Base-by-base conservation (phyloP, 2,113 vertebrate species). In the Nicator chloris region DNA sequence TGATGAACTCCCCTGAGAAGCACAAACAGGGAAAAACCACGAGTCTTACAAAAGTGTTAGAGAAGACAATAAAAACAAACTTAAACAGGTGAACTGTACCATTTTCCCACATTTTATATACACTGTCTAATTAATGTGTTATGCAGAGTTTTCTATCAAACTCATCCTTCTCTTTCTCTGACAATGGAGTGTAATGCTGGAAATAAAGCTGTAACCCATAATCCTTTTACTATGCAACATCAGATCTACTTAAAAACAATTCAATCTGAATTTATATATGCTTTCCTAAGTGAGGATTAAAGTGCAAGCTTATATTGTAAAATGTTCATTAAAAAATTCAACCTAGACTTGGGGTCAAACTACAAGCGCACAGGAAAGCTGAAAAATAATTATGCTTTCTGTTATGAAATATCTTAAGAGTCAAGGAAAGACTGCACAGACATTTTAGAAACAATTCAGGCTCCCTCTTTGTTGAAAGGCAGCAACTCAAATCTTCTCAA, bases 1-100 rank as follows among this genome's bases (percentile, higher is more conserved):
- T 42, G 97, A 97, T 7, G 97, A 97, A 95, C 96, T 86, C 33
- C 97, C 98, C 98, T 98, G 94, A 51, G 64, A 92, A 96, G 70
- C 80, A 87, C 39, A 87, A 93, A 86, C 6, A 19, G 63, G 73
- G 54, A 63, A 53, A 94, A 95, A 72, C 7, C 33, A 54, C 50
- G 91, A 80, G 31, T 91, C 80, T 86, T 49, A 78, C 60, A 81
- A 20, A 17, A 81, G 13, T 7, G 5, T 6, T 22, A 26, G 6
- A 84, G 39, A 69, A 42, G 28, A 87, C 24, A 3, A 72, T 39
- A 16, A 88, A 87, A 95, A 45, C 59, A 45, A 31, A 27, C 15
- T 72, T 71, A 69, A 83, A 65, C 33, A 76, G 40, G 17, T 33
- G 15, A 57, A 56, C 61, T 21, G 9, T 45, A 49, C 17, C n/a